Conservation (phyloP, 2,113 vertebrate species). For the Dolichotis patagonum region DNA sequence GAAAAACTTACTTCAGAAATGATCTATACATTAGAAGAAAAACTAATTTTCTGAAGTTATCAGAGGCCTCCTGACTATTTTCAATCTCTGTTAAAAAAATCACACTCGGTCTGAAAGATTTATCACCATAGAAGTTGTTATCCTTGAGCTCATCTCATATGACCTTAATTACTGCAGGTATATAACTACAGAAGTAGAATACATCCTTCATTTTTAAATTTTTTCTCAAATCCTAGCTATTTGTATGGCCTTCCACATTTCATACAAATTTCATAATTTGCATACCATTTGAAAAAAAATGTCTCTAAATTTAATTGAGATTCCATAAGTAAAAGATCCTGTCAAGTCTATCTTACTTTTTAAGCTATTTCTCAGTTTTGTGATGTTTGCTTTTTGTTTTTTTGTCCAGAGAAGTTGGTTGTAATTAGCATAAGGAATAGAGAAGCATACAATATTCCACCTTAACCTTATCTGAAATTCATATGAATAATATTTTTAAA, state of each 20-base stretch:
- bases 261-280: background rate
- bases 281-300: background rate
- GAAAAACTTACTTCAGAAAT: background rate
- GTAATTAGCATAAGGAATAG: background rate
- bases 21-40: background rate
- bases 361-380: background rate
- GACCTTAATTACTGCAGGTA: background rate
- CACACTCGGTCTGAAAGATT: background rate
- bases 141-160: background rate
- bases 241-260: background rate
- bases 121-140: background rate
- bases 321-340: background rate
- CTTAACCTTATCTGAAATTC: background rate
- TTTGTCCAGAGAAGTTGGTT: background rate
- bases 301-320: background rate
- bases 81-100: background rate
- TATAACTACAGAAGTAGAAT: background rate
- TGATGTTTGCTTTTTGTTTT: background rate
- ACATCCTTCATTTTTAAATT: background rate
- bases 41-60: background rate
- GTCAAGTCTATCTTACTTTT: background rate
- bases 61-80: background rate
- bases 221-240: background rate
- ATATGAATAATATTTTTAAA: background rate
- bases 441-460: background rate